These are phyloP conservation scores for Holothuria glaberrima DNA, from an alignment of 35 echinoderm and acorn worm genomes.

Conservation along the genomic window DNA sequence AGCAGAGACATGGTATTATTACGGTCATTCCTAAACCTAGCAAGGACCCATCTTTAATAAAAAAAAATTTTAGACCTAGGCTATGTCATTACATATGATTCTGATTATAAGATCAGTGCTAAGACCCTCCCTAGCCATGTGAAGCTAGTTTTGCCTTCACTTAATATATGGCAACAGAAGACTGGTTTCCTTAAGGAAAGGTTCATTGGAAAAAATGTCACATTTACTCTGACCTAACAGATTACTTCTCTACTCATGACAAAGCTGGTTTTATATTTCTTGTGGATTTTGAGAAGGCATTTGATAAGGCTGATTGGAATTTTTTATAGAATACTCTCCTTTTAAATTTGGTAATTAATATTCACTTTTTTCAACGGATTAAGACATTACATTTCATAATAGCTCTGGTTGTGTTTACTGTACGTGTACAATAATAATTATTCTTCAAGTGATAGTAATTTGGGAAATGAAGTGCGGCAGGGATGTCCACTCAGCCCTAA, in stretches of 20 bases:
- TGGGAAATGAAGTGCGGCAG: no score
- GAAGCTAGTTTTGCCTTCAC: neutral
- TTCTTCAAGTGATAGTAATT: neutral
- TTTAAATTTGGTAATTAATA: neutral
- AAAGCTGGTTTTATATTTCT: slow-evolving; percentile 9
- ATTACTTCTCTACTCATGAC: neutral
- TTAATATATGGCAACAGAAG: neutral
- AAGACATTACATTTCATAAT: neutral
- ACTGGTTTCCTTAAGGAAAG: slow-evolving; percentile 35
- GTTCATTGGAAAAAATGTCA: neutral
- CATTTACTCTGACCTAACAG: neutral
- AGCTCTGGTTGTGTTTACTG: neutral
- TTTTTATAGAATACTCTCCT: neutral
- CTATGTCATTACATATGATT: slow-evolving; percentile 12
- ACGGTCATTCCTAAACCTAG: no score
- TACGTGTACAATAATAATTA: neutral
- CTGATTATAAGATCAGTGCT: slow-evolving; percentile 32
- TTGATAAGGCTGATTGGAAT: neutral
- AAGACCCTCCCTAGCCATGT: slow-evolving; percentile 1
- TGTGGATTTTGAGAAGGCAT: neutral
- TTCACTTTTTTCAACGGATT: neutral
- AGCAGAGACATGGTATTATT: no score
- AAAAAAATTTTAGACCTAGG: neutral
- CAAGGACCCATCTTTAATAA: no score
- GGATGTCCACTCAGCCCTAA: no score